Percentiles rank a stretch among this genome's conserved stretches.
Evolutionary conservation across 2,113 vertebrate species (phyloP).

Genomic region (Brachypteracias leptosomus): DNA sequence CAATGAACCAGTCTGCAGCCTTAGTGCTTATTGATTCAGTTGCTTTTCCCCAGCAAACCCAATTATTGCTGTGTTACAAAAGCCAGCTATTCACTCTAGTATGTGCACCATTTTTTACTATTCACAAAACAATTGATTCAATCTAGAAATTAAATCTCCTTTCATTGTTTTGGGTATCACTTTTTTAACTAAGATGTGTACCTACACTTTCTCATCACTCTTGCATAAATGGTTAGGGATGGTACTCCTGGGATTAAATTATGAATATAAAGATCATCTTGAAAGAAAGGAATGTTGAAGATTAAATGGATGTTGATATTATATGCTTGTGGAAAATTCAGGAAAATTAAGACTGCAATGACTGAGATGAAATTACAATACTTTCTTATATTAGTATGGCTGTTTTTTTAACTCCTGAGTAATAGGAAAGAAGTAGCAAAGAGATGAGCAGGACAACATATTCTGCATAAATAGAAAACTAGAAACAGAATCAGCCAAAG

Average conservation of each 20-base stretch:
- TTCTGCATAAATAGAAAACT: neutral
- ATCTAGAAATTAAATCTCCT: neutral
- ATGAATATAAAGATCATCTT: neutral
- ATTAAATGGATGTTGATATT: neutral
- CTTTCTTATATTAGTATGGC: neutral
- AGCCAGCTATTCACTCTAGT: neutral
- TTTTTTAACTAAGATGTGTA: neutral
- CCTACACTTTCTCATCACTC: neutral
- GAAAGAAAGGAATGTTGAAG: neutral
- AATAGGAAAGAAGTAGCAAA: neutral
- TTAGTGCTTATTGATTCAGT: constrained; percentile 53
- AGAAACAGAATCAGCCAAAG: neutral
- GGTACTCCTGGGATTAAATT: neutral
- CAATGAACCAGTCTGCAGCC: constrained; percentile 18
- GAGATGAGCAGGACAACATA: neutral
- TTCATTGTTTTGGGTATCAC: neutral
- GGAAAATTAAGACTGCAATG: neutral
- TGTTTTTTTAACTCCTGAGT: neutral
- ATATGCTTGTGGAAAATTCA: neutral
- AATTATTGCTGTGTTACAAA: constrained; percentile 44
- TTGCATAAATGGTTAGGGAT: neutral
- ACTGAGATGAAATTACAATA: neutral
- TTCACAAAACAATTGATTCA: neutral
- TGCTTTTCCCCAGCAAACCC: constrained; percentile 31
- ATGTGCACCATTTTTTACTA: neutral